Base-by-base conservation (phyloP, 2,797 vertebrate genomes). In the Simalia tracyae region DNA sequence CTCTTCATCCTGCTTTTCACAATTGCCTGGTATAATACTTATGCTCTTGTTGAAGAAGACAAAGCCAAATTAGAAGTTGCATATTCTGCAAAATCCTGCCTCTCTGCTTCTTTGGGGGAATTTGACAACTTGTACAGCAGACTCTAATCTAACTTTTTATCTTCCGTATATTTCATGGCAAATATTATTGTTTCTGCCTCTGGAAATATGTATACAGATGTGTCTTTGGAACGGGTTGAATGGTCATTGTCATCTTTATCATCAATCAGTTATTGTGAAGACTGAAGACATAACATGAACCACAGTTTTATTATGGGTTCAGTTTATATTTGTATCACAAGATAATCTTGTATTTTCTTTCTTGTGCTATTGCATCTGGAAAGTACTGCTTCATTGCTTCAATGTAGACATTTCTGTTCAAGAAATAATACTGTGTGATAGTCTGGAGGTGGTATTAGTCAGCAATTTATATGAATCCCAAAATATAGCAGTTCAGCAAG, bases 391-490 rank as follows among this genome's bases (percentile, higher is more conserved):
- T 89, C 92, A 85, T 1, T 68, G 66, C 28, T n/a, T 88, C 57
- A 8, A 93, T 93, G n/a, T n/a, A 93, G 86, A 31, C 8, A 68
- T 12, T 90, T 93, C 56, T 90, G 57, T 28, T 10, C 26, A 86
- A 95, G 54, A 31, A 94, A 86, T 72, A 94, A 31, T 5, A 57
- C 61, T 11, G 15, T 31, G 17, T 36, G 54, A 84, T 59, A 90
- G 60, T 90, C 50, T 81, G 87, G 59, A 93, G 36, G 17, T 87
- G 26, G 36, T 90, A 95, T 50, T 2, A 90, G 26, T 28, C 60
- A 0, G 17, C 84, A 84, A 94, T 93, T 95, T 89, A 92, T 57
- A 89, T 85, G 91, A 89, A 28, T 92, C 86, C 28, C 89, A 93
- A 94, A 92, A 87, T 0, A 0, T 86, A 46, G 28, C 5, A n/a